A percentile compares a stretch with the other conserved stretches of the same genome.
Evolutionary conservation across 92 coral and sea anemone genomes (phyloP).

Genomic region (Parazoanthus darwini): DNA sequence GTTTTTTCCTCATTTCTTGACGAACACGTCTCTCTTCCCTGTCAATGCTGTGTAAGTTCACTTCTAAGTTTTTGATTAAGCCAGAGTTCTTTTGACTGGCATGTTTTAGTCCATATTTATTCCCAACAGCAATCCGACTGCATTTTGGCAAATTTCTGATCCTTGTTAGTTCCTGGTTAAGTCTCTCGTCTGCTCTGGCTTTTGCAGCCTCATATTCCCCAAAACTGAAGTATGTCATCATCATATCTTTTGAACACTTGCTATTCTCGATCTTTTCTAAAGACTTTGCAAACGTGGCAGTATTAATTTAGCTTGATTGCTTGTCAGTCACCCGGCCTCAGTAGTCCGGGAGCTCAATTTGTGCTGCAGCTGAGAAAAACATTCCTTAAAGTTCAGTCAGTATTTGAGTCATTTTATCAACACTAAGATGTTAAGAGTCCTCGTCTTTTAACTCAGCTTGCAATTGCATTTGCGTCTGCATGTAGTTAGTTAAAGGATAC

Average conservation of each 20-base stretch:
- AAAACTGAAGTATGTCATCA: conserved; percentile 39
- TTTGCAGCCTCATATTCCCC: conserved; percentile 68
- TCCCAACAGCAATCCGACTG: conserved; percentile 66
- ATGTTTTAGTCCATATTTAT: conserved; percentile 80
- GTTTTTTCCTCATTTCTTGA: conserved; percentile 58
- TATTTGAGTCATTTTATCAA: too few relatives aligned
- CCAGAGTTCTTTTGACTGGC: conserved; percentile 83
- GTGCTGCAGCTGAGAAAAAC: not conserved
- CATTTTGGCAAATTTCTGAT: conserved; percentile 82
- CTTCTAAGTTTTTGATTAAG: conserved; percentile 69
- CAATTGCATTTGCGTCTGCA: not conserved
- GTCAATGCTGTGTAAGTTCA: conserved; percentile 58
- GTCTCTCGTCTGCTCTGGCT: conserved; percentile 68
- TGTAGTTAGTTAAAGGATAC: not conserved
- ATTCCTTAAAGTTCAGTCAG: not conserved
- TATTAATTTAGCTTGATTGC: not conserved
- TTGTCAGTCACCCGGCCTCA: not conserved
- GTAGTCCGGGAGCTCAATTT: too few relatives aligned
- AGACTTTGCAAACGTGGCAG: not conserved
- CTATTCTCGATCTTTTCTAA: too few relatives aligned
- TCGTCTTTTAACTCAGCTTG: too few relatives aligned
- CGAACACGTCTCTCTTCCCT: conserved; percentile 66
- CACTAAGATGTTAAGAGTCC: too few relatives aligned
- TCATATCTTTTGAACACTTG: not conserved
- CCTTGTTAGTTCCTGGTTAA: conserved; percentile 73